Base-by-base conservation (phyloP, 1,140 invertebrate species). In the Harpegnathos saltator region DNA sequence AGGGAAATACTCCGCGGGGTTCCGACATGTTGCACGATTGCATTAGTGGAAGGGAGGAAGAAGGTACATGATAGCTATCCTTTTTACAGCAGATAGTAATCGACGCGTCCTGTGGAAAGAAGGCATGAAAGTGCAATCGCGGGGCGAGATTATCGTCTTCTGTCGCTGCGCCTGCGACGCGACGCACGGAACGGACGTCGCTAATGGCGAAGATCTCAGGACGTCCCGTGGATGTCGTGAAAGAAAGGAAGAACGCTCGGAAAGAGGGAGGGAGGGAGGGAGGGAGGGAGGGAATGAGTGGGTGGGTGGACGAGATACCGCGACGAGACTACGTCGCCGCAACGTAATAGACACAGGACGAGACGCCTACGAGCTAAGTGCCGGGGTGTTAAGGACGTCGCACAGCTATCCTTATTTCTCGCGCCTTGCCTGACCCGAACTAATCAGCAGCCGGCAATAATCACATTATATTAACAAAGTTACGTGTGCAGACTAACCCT, bases 401-500 rank as follows among this genome's bases (percentile, higher is more conserved):
- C 19, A 44, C 4, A 44, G 12, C 69, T 72, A 82, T 82, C 78
- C 78, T 82, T 80, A 80, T 80, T 80, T 74, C n/a, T n/a, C 69
- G 66, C 52, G 74, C 74, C 83, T 73, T 61, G 33, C 69, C 85
- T 81, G 83, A 86, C 72, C 81, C 66, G 48, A 86, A 84, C 74
- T 83, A 86, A 86, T 86, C 73, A 86, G 56, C 19, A 68, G 26
- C 74, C 73, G 63, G 29, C 58, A 73, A 71, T 71, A 85, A 86
- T 86, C 50, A 44, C 59, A 84, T 86, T 86, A 86, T 84, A 61
- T 69, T 82, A 82, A 82, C 69, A 62, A 62, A 82, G 59, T 82
- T 82, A 74, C 58, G 38, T 82, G 78, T 69, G n/a, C 78, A 82
- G 78, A 82, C 78, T 82, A 82, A 74, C 71, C 69, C 78, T 11